phyloP scores from a whole-genome alignment of 2,888 invertebrate genomes.

The Drosophila sordidapex region DNA sequence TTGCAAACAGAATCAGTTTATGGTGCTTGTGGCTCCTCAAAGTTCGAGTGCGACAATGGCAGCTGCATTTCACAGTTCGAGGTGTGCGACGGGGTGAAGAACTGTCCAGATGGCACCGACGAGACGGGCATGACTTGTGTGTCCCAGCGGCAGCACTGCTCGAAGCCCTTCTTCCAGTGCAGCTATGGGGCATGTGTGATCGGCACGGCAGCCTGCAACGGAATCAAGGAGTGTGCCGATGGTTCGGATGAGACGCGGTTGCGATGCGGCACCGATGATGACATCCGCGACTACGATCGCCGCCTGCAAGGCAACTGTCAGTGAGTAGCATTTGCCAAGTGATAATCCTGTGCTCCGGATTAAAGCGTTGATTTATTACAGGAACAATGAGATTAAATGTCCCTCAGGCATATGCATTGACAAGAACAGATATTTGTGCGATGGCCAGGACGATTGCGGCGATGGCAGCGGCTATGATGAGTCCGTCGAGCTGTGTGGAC shows the following conservation, averaged over 20 bases:
- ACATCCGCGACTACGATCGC: conserved; percentile 31
- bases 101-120: conserved; percentile 82
- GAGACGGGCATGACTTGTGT: conserved; percentile 77
- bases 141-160: conserved; percentile 59
- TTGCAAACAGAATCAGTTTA: conserved; percentile 7
- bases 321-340: conserved; percentile 43
- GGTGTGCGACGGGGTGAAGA: conserved; percentile 73
- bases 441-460: conserved; percentile 66
- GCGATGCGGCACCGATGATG: conserved; percentile 59
- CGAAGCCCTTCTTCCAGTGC: conserved; percentile 82
- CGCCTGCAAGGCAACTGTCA: conserved; percentile 48
- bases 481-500: conserved; percentile 56
- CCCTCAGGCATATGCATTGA: conserved; percentile 69
- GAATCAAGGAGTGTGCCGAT: conserved; percentile 55
- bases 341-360: not conserved
- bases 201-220: conserved; percentile 67
- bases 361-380: conserved; percentile 15
- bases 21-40: conserved; percentile 47
- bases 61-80: conserved; percentile 71
- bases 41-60: conserved; percentile 79
- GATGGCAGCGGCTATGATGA: conserved; percentile 65
- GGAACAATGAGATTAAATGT: conserved; percentile 62
- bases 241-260: conserved; percentile 66
- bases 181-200: conserved; percentile 80
- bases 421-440: conserved; percentile 49